phyloP scores from a whole-genome alignment of 2,113 vertebrate species.

The Lampris incognitus region DNA sequence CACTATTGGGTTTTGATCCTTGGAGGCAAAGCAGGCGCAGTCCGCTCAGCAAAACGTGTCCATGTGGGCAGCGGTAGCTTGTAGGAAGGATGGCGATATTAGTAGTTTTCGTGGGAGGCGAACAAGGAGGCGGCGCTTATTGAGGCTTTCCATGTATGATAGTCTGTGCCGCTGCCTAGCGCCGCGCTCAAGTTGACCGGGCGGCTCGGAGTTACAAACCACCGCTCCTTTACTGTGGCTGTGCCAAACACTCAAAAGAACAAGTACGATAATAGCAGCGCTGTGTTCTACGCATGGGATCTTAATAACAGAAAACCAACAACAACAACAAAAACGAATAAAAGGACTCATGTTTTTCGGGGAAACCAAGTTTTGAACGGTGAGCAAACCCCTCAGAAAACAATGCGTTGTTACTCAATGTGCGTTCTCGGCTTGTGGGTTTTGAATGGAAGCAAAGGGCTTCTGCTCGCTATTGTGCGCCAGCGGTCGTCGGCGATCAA shows the following conservation, averaged over 20 bases:
- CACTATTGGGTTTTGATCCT: too few species aligned
- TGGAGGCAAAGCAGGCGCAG: too few species aligned
- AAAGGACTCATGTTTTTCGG: conserved; percentile 33
- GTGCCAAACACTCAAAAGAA: too few species aligned
- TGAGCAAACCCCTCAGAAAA: conserved; percentile 43
- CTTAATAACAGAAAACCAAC: too few species aligned
- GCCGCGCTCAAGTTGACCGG: not conserved
- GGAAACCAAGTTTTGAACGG: conserved; percentile 40
- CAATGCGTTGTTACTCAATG: conserved; percentile 1
- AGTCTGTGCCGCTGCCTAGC: not conserved
- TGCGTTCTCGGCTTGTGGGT: conserved; percentile 50
- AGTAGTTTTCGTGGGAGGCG: not conserved
- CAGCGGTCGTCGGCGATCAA: not conserved
- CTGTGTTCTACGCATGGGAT: too few species aligned
- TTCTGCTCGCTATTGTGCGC: not conserved
- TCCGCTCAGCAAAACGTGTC: too few species aligned
- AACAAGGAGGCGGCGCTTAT: conserved; percentile 47
- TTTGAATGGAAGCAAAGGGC: not conserved
- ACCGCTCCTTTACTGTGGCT: too few species aligned
- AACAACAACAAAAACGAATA: not conserved
- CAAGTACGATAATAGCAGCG: too few species aligned
- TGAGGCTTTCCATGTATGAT: conserved; percentile 2
- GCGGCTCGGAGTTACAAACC: conserved; percentile 17
- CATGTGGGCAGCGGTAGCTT: not conserved
- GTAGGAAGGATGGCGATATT: not conserved